Evolutionary conservation across 2,888 invertebrate species (phyloP), one percentile per base, ranked within the genome.

Genomic region (Sarcophaga subvicina): DNA sequence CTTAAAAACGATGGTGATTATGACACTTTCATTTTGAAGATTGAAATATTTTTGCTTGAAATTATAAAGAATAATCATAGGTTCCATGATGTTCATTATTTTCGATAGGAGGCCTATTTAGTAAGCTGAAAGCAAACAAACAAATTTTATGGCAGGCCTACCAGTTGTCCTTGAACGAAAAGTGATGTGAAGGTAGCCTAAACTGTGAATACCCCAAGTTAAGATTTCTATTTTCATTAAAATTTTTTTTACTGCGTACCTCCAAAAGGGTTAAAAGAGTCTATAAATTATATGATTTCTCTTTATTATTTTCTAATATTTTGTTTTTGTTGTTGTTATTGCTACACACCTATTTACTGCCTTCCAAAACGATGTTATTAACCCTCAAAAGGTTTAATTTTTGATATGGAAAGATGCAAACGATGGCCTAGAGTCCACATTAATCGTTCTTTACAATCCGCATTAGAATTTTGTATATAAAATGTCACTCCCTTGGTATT

Each of bases 11-110:
- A 75, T 60, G 69, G n/a, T 45, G 63, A 71, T 76, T 73, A 37
- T 71, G 64, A 82, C 82, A 82, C 76, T 82, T 76, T 69, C 22
- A 76, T 76, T 63, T 49, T 62, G 25, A n/a, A 80, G 60, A 66
- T 80, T 59, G 54, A 54, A 54, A 54, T 17, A 17, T 54, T 54
- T 54, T 14, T 14, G 17, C 17, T 14, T 37, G 4, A 54, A 17
- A 54, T 54, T 22, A 20, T 70, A 11, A 10, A 64, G 27, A 25
- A n/a, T 37, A 67, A n/a, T n/a, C n/a, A 27, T 4, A 54, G 54
- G 4, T 54, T 54, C 37, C 0, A 2, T 37, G 37, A 8, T 37
- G 37, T 37, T 3, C 2, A 37, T 37, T 2, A 10, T 37, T 37
- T 37, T 37, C 37, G 8, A 8, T 37, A 37, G 8, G 37, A 10